Evolutionary conservation across 2,113 vertebrate genomes (phyloP).

Genomic region (Loxodonta africana): DNA sequence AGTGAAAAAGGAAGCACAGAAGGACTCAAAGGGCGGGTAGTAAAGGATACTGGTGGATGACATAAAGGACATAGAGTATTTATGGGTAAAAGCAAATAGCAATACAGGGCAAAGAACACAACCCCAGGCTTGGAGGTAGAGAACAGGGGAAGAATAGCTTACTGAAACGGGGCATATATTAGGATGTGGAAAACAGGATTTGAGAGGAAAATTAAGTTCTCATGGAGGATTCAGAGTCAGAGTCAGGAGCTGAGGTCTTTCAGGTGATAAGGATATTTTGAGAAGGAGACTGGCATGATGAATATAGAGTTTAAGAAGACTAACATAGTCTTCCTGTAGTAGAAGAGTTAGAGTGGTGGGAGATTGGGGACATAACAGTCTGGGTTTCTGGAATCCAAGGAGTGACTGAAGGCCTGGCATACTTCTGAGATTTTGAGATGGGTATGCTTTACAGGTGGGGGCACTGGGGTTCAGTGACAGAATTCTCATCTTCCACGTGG

Average conservation of each 20-base stretch:
- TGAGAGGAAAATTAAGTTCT: background rate
- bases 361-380: background rate
- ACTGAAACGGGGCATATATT: background rate
- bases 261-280: background rate
- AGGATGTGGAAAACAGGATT: background rate
- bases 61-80: background rate
- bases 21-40: background rate
- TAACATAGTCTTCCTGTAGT: background rate
- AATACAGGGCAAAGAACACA: background rate
- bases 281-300: background rate
- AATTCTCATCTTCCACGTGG: background rate
- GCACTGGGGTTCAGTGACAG: background rate
- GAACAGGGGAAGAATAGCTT: background rate
- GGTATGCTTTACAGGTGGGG: background rate
- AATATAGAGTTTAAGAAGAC: background rate
- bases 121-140: background rate
- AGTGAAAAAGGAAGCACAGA: background rate
- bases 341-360: accelerated
- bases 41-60: background rate
- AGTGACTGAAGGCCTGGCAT: background rate
- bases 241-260: background rate
- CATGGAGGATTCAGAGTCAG: background rate
- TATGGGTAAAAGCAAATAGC: background rate
- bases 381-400: background rate
- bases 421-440: background rate